phyloP scores from a whole-genome alignment of 2,113 vertebrate species.

The Heterotis niloticus region DNA sequence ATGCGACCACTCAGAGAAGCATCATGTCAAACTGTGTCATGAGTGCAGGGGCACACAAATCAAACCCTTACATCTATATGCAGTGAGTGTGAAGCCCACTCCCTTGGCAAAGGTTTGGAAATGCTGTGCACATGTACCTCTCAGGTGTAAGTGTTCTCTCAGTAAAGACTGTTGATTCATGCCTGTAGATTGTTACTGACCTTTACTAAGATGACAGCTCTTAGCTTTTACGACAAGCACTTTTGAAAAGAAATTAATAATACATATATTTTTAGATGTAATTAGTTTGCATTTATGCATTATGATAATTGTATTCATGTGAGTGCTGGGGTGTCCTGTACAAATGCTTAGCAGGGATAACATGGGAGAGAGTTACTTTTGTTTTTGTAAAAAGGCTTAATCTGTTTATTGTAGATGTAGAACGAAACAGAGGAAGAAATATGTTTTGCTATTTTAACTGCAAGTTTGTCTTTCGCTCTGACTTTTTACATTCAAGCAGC shows the following conservation, averaged over 20 bases:
- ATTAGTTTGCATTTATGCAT: conserved; percentile 41
- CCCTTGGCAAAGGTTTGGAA: conserved; percentile 33
- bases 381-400: not conserved
- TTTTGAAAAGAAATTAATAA: conserved; percentile 52
- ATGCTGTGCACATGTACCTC: conserved; percentile 37
- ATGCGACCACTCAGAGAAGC: conserved; percentile 60
- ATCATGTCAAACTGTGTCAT: conserved; percentile 57
- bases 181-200: conserved; percentile 13
- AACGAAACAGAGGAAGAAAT: not conserved
- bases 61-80: conserved; percentile 64
- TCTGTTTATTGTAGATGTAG: not conserved
- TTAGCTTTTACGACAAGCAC: conserved; percentile 53
- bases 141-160: conserved; percentile 54
- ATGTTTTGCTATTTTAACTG: not conserved
- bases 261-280: conserved; percentile 42
- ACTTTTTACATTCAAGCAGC: not conserved
- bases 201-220: conserved; percentile 45
- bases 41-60: conserved; percentile 57
- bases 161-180: conserved; percentile 32
- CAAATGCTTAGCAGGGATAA: conserved; percentile 1
- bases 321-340: conserved; percentile 10
- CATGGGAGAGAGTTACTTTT: conserved; percentile 2
- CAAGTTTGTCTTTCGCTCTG: not conserved
- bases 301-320: conserved; percentile 38
- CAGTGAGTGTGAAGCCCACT: conserved; percentile 41